Base-by-base conservation (phyloP, 2,113 vertebrate species). In the Archilochus colubris region DNA sequence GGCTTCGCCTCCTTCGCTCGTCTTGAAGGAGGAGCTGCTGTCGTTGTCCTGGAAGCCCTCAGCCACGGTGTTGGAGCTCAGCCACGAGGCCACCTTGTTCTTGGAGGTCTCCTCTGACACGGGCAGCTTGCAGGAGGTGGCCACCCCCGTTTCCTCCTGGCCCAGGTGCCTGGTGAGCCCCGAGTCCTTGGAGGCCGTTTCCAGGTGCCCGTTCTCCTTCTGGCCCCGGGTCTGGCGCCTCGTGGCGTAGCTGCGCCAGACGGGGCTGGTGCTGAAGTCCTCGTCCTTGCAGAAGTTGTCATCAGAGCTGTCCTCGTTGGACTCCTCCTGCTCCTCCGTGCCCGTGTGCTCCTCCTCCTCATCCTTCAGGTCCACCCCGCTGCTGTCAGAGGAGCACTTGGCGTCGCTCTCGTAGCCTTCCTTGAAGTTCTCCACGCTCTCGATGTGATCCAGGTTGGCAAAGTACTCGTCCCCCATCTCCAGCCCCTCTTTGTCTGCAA, bases 391-490 rank as follows among this genome's bases (percentile, higher is more conserved):
- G 74, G 99, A 99, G 88, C 98, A 99, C 69, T 98, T 98, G 9
- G 98, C 98, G 14, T 99, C 99, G 12, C 99, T 99, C 96, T 99
- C 99, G 28, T 99, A 99, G 44, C 99, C 99, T 73, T 99, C 99
- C 96, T 99, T 99, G 96, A 99, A 99, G 97, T 99, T 99, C 97
- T 99, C 99, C 97, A 99, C 99, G 7, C 99, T 99, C 98, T 99
- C 99, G 1, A 99, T 99, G 93, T 99, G 99, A 89, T 99, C 99
- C 95, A 99, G 97, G 96, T 99, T 99, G 44, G 99, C 99, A 11
- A 99, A 99, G 69, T 99, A 99, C 40, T 99, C 99, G 2, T 99
- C 99, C 0, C 99, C 99, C 99, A 99, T 99, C 97, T 99, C 99
- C 30, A 99, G 93, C 53, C 99, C 99, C 74, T 99, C 99, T 70